Conservation (phyloP, 2,888 invertebrate genomes). For the Hipparchia sbordonii region DNA sequence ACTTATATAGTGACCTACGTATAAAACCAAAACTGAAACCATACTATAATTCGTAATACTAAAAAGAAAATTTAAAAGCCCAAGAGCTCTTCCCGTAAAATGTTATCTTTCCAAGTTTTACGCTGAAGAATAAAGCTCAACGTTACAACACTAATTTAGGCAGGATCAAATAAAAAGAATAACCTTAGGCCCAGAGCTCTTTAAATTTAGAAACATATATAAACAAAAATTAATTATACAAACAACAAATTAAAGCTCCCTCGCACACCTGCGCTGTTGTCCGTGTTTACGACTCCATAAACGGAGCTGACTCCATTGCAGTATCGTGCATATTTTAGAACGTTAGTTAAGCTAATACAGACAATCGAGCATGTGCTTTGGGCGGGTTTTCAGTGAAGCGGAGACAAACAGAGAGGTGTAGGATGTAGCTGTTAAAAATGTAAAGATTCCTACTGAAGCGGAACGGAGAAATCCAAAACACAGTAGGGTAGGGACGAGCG, state of each 20-base stretch:
- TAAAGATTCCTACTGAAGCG: no score
- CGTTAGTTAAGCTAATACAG: constrained; percentile 45
- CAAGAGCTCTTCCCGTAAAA: neutral
- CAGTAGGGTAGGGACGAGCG: no score
- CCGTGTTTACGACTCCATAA: constrained; percentile 64
- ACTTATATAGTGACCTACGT: no score
- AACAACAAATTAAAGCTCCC: constrained; percentile 28
- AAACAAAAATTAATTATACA: constrained; percentile 32
- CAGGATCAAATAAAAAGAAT: constrained; percentile 3
- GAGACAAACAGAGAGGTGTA: no score
- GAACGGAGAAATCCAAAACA: no score
- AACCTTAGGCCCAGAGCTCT: constrained; percentile 9
- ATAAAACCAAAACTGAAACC: no score
- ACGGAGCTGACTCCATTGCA: constrained; percentile 61
- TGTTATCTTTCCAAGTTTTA: neutral
- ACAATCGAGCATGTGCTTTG: neutral
- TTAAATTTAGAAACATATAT: constrained; percentile 15
- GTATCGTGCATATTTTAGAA: constrained; percentile 67
- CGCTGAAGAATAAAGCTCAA: neutral
- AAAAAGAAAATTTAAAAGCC: neutral
- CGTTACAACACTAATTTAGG: constrained; percentile 1
- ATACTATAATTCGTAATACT: no score
- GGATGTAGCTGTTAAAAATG: no score
- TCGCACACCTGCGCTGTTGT: constrained; percentile 57
- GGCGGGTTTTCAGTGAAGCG: neutral